Evolutionary conservation across 1,140 invertebrate genomes (phyloP).

Genomic region (Drosophila insularis): DNA sequence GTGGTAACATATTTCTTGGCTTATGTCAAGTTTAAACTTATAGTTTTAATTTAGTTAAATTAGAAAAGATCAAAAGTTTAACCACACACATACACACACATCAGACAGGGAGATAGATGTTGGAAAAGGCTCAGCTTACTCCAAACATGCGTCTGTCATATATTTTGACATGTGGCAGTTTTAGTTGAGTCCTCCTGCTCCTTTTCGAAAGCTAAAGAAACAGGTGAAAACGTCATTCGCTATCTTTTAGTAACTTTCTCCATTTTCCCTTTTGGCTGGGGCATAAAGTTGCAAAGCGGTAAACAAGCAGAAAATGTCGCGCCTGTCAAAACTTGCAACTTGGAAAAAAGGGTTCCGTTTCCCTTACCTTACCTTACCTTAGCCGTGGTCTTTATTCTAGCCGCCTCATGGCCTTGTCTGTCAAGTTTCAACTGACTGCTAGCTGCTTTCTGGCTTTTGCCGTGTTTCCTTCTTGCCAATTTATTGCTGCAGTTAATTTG

Average conservation of each 20-base stretch:
- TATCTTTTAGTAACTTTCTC: not conserved
- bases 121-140: conserved; percentile 29
- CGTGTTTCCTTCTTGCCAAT: conserved; percentile 70
- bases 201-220: not conserved
- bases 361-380: not conserved
- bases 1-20: not conserved
- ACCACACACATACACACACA: conserved; percentile 41
- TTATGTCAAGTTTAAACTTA: conserved; percentile 13
- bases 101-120: conserved; percentile 15
- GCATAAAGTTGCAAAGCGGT: conserved; percentile 44
- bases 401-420: conserved; percentile 39
- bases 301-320: conserved; percentile 78
- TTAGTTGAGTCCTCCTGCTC: not conserved
- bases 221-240: conserved; percentile 1
- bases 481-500: conserved; percentile 79
- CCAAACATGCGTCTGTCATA: conserved; percentile 37
- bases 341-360: conserved; percentile 31
- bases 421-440: conserved; percentile 12
- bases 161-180: conserved; percentile 63
- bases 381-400: not conserved
- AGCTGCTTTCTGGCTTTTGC: conserved; percentile 20
- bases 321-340: conserved; percentile 63
- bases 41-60: conserved; percentile 51
- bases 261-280: not conserved
- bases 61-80: conserved; percentile 44